Evolutionary conservation across 2,113 vertebrate species (phyloP).

Genomic region (Ondatra zibethicus): DNA sequence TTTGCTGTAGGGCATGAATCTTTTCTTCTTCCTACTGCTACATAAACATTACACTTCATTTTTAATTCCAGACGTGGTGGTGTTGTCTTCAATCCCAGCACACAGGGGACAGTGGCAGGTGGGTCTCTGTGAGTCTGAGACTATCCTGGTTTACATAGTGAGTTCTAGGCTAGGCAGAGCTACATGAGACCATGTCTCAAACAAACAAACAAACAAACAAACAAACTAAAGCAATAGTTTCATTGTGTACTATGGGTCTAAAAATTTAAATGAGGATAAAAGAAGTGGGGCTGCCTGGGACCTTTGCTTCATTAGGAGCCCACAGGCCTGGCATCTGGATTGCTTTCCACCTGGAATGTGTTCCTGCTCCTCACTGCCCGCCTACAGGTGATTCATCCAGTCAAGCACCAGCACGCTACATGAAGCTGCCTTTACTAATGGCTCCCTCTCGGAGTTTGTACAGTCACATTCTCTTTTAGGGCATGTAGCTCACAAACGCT

Average conservation of each 20-base stretch:
- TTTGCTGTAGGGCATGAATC: neutral
- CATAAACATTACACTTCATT: conserved; percentile 35
- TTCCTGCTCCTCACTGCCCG: neutral
- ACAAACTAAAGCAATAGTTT: neutral
- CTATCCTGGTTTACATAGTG: neutral
- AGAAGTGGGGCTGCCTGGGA: neutral
- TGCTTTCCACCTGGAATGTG: neutral
- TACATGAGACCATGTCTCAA: neutral
- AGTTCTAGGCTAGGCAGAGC: neutral
- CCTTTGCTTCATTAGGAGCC: neutral
- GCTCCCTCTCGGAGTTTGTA: neutral
- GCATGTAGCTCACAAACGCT: neutral
- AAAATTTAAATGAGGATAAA: neutral
- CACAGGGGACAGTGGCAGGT: neutral
- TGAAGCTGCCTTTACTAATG: neutral
- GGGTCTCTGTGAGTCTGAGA: neutral
- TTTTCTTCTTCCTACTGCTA: neutral
- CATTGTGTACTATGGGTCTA: neutral
- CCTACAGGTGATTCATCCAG: neutral
- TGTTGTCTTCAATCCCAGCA: neutral
- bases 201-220: neutral
- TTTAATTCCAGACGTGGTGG: neutral
- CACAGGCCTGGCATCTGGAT: neutral
- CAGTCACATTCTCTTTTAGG: neutral
- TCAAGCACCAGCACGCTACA: conserved; percentile 3